A percentile compares a stretch with the other conserved stretches of the same genome.
These are phyloP conservation scores for Burhinus oedicnemus DNA, from an alignment of 2,113 vertebrate species.

Conservation along the genomic window DNA sequence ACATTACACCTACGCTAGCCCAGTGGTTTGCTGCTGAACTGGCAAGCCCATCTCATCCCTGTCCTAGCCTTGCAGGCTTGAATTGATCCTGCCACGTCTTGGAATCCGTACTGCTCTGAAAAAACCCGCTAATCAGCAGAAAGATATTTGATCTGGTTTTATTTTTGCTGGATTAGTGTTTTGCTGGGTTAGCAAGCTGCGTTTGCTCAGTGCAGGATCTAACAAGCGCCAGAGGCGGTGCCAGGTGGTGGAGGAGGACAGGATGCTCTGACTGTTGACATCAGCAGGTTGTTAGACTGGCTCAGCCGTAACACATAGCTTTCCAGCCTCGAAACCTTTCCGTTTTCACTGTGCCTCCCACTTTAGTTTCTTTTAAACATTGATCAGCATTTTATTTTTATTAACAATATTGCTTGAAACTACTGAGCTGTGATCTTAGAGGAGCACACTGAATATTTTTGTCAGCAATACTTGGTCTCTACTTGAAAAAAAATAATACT, in stretches of 20 bases:
- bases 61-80: neutral
- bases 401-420: neutral
- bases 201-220: neutral
- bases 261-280: neutral
- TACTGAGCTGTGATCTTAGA: neutral
- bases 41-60: neutral
- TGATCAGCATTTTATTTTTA: neutral
- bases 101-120: neutral
- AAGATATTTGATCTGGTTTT: neutral
- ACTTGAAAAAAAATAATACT: neutral
- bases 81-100: neutral
- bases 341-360: neutral
- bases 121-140: neutral
- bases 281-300: neutral
- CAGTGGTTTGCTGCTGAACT: neutral
- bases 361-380: neutral
- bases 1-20: neutral
- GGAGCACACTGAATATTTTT: neutral
- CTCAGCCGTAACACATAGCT: neutral
- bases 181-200: neutral
- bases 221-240: neutral
- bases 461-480: neutral
- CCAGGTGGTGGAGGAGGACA: neutral
- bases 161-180: neutral
- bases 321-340: neutral